Percentiles rank a stretch among this genome's conserved stretches.
phyloP scores from a whole-genome alignment of 2,113 vertebrate genomes.

The Hystrix brachyura region DNA sequence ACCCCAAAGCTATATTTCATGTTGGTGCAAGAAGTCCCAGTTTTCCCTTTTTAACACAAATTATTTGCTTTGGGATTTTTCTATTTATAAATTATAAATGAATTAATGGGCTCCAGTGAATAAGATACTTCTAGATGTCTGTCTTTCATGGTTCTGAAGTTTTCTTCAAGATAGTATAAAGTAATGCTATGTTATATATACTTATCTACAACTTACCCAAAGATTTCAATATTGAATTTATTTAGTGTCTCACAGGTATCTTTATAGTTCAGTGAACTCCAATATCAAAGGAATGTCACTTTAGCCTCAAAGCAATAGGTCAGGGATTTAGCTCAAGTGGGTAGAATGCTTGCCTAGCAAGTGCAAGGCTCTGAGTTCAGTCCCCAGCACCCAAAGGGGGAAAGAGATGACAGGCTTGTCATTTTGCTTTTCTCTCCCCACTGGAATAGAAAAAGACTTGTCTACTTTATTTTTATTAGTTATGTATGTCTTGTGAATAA shows the following conservation, averaged over 20 bases:
- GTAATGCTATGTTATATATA: background rate
- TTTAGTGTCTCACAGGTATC: background rate
- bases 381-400: too few relatives aligned
- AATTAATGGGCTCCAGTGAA: background rate
- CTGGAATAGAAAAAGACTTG: background rate
- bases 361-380: too few relatives aligned
- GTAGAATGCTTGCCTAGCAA: too few relatives aligned
- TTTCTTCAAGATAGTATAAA: background rate
- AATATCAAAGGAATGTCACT: background rate
- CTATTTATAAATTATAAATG: constrained; percentile 1
- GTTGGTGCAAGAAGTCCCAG: background rate
- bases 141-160: background rate
- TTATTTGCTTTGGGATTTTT: constrained; percentile 3
- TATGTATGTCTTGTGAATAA: background rate
- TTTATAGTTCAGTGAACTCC: background rate
- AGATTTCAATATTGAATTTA: background rate
- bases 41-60: background rate
- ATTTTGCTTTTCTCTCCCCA: background rate
- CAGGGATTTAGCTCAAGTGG: too few relatives aligned
- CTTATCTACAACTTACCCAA: background rate
- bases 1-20: background rate
- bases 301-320: constrained; percentile 11
- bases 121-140: background rate
- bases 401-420: background rate
- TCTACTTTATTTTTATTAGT: constrained; percentile 41